Base-by-base conservation (phyloP, 1,140 invertebrate genomes). In the Melipona quadrifasciata region DNA sequence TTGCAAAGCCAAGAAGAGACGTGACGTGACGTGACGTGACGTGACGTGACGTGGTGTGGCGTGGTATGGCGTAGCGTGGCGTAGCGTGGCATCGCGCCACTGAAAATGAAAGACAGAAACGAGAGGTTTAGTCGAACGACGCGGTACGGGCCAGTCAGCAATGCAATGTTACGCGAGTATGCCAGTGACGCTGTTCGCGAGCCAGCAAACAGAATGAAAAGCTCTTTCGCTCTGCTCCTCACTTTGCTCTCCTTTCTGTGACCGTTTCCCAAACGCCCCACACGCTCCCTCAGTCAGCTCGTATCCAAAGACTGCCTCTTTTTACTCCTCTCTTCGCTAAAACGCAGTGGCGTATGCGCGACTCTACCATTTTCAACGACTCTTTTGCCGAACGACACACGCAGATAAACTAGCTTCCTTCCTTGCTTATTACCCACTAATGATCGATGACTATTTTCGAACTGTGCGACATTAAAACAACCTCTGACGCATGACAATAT, bases 161-260 rank as follows among this genome's bases (percentile, higher is more conserved):
- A 77, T 73, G 82, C 78, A 85, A 47, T 31, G 72, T 55, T 74
- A 31, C 51, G 8, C 55, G 65, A 83, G 72, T 51, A 77, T 84
- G 81, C 81, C 70, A 82, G 58, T 84, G 85, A 89, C 87, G 80
- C 64, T 77, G 73, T 84, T 82, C 77, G 79, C 47, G 68, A 70
- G 77, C 76, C 58, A 76, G 80, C 76, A 82, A 84, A 89, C 88
- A 61, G 76, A 77, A 83, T 84, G 76, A 83, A 89, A 88, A 84
- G 87, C 73, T 73, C 80, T 86, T 77, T 86, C 74, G 39, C 39
- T 39, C 82, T 39, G 80, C 51, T 51, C 61, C 78, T 61, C 78
- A 79, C 64, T 21, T 70, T 16, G 73, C 53, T 78, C 70, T 74
- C 75, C 87, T 88, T 89, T 89, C 87, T 88, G 88, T 89, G 82